Evolutionary conservation across 2,113 vertebrate species (phyloP).

Genomic region (Pomatorhinus ruficollis): DNA sequence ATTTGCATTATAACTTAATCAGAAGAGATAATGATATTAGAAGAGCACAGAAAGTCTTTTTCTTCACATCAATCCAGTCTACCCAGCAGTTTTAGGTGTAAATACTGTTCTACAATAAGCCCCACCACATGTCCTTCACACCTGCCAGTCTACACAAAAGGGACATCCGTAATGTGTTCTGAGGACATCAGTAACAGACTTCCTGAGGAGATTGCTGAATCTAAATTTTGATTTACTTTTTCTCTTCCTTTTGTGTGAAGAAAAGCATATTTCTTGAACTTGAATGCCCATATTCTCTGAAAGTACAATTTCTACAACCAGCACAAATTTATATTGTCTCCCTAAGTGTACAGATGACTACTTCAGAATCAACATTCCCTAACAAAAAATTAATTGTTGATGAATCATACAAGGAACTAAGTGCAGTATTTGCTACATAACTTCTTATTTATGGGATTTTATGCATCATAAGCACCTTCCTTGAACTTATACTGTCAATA

Average conservation of each 20-base stretch:
- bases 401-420: background rate
- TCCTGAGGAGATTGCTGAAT: background rate
- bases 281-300: background rate
- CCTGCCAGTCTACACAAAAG: background rate
- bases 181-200: background rate
- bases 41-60: slow-evolving; percentile 2
- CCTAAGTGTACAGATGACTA: background rate
- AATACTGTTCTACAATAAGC: background rate
- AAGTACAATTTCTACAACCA: background rate
- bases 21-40: slow-evolving; percentile 5
- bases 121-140: background rate
- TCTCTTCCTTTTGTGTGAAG: background rate
- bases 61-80: slow-evolving; percentile 15
- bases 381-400: background rate
- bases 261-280: background rate
- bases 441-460: background rate
- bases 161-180: background rate
- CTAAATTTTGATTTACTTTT: background rate
- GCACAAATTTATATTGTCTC: background rate
- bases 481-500: background rate
- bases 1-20: slow-evolving; percentile 55
- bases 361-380: background rate
- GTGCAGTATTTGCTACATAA: background rate
- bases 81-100: background rate
- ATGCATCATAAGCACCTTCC: background rate